Evolutionary conservation across 1,140 invertebrate species (phyloP).

Genomic region (Lepidurus apus): DNA sequence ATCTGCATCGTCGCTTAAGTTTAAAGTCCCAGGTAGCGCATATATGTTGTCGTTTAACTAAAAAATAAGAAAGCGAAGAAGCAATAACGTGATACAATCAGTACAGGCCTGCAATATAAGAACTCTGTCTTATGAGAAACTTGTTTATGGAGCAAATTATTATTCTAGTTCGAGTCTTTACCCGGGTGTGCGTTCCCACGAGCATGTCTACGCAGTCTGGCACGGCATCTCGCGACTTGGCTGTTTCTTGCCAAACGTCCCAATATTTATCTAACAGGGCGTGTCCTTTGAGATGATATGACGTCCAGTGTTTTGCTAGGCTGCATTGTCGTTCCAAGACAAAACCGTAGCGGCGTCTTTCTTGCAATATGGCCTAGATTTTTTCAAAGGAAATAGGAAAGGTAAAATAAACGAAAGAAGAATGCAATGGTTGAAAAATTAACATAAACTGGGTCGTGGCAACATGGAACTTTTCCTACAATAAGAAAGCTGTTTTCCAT

Average conservation of each 20-base stretch:
- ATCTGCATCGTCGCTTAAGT: neutral
- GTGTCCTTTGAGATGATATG: constrained; percentile 73
- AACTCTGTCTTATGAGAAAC: no score
- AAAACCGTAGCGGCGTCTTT: constrained; percentile 85
- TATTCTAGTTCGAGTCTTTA: neutral
- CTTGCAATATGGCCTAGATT: constrained; percentile 83
- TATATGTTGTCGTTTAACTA: neutral
- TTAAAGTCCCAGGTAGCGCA: neutral
- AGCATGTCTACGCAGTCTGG: constrained; percentile 51
- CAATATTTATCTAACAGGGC: constrained; percentile 69
- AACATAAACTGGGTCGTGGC: neutral
- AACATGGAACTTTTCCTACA: neutral
- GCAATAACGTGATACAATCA: neutral
- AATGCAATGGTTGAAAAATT: constrained; percentile 14
- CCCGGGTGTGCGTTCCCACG: constrained; percentile 22
- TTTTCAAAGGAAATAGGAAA: constrained; percentile 30
- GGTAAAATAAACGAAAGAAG: neutral
- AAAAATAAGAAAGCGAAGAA: neutral
- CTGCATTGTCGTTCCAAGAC: constrained; percentile 85
- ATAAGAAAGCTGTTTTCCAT: neutral
- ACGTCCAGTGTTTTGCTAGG: constrained; percentile 83
- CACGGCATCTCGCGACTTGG: constrained; percentile 73
- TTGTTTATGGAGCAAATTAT: neutral
- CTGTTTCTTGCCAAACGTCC: constrained; percentile 82
- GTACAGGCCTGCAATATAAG: neutral